phyloP scores from a whole-genome alignment of 2,888 invertebrate genomes.

The Tetranychus piercei region DNA sequence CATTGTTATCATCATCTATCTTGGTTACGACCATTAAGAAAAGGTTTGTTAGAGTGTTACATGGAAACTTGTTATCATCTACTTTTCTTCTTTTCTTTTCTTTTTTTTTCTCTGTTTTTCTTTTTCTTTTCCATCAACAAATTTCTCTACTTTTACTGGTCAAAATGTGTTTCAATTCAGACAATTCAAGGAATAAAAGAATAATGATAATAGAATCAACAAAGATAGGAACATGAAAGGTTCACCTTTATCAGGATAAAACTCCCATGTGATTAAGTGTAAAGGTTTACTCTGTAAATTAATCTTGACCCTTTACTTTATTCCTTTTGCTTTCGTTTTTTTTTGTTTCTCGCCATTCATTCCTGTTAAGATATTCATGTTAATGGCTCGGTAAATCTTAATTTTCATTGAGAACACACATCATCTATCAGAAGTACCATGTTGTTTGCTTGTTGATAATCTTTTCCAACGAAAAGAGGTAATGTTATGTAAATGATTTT shows the following conservation, averaged over 20 bases:
- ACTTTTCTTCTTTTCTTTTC: background rate
- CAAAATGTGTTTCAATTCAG: no score
- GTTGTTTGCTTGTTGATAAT: background rate
- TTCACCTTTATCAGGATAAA: background rate
- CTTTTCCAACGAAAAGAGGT: background rate
- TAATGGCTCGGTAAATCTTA: background rate
- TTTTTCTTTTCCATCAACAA: background rate
- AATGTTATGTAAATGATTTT: background rate
- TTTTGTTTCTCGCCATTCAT: background rate
- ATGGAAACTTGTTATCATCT: conserved; percentile 2
- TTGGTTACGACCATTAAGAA: background rate
- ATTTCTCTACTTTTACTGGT: no score
- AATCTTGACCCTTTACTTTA: background rate
- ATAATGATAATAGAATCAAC: background rate
- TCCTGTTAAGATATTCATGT: background rate
- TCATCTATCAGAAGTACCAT: background rate
- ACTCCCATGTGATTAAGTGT: background rate
- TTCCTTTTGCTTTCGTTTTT: no score
- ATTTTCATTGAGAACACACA: background rate
- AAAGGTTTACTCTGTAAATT: background rate
- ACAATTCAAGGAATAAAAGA: no score
- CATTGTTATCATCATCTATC: background rate
- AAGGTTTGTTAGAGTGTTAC: background rate
- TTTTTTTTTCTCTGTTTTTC: conserved; percentile 3
- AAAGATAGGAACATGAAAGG: background rate